Conservation (phyloP, 1,140 invertebrate genomes). For the Chironomus tepperi region DNA sequence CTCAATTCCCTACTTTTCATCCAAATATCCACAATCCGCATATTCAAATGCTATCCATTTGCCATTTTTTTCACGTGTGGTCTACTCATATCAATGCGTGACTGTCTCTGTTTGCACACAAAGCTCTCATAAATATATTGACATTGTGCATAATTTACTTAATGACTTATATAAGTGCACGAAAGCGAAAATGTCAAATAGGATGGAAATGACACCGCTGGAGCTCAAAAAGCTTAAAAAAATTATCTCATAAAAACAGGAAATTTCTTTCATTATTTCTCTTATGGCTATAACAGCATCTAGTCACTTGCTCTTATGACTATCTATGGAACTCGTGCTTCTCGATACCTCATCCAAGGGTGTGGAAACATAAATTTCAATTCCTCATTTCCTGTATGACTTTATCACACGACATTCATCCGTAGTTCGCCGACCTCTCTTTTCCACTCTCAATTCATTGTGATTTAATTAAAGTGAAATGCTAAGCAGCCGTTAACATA, state of each 20-base stretch:
- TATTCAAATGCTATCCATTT: too few species aligned
- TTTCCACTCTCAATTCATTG: neutral
- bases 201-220: too few species aligned
- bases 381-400: neutral
- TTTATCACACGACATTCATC: neutral
- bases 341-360: neutral
- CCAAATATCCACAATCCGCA: too few species aligned
- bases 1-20: too few species aligned
- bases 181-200: too few species aligned
- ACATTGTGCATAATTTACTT: too few species aligned
- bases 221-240: too few species aligned
- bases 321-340: neutral
- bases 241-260: neutral
- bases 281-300: neutral
- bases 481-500: neutral
- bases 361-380: slow-evolving; percentile 4
- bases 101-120: too few species aligned
- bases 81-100: too few species aligned
- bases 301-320: neutral
- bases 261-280: neutral
- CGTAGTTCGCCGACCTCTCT: neutral
- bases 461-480: slow-evolving; percentile 3
- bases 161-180: too few species aligned
- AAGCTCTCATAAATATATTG: too few species aligned
- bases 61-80: too few species aligned